Conservation (phyloP, 2,888 invertebrate genomes). For the Drosophila neoperkinsi region DNA sequence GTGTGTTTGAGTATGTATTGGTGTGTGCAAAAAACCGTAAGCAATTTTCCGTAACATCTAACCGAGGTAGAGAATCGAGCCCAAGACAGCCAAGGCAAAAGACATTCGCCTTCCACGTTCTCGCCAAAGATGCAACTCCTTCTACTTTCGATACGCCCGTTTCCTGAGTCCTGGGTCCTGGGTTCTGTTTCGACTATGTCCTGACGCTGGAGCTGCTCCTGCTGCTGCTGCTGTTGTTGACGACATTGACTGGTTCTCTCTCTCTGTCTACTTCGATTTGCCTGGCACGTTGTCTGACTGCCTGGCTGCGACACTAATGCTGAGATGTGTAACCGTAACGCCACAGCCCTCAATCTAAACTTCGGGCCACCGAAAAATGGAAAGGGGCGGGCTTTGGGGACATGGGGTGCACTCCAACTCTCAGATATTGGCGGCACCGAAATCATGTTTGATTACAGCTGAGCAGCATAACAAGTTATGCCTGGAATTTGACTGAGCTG, state of each 20-base stretch:
- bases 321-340: conserved; percentile 69
- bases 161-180: conserved; percentile 17
- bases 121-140: conserved; percentile 51
- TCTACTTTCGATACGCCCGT: conserved; percentile 13
- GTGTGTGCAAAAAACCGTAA: conserved; percentile 78
- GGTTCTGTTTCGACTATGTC: conserved; percentile 1
- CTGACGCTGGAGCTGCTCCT: conserved; percentile 9
- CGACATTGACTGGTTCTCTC: conserved; percentile 71
- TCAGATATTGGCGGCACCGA: conserved; percentile 27
- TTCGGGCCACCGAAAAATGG: conserved; percentile 35
- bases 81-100: conserved; percentile 64
- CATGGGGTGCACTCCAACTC: neutral
- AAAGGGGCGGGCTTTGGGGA: conserved; percentile 23
- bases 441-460: conserved; percentile 80
- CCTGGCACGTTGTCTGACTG: conserved; percentile 65
- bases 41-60: conserved; percentile 82
- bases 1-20: conserved; percentile 40
- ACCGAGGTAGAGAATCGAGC: conserved; percentile 55
- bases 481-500: conserved; percentile 26
- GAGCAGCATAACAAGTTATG: conserved; percentile 73
- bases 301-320: conserved; percentile 76
- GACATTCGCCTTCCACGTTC: conserved; percentile 50
- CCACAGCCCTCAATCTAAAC: conserved; percentile 34
- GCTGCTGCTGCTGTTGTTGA: conserved; percentile 50
- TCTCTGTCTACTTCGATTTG: conserved; percentile 61